These are phyloP conservation scores for Mythimna lalbum DNA, from an alignment of 2,888 invertebrate genomes.

Conservation along the genomic window DNA sequence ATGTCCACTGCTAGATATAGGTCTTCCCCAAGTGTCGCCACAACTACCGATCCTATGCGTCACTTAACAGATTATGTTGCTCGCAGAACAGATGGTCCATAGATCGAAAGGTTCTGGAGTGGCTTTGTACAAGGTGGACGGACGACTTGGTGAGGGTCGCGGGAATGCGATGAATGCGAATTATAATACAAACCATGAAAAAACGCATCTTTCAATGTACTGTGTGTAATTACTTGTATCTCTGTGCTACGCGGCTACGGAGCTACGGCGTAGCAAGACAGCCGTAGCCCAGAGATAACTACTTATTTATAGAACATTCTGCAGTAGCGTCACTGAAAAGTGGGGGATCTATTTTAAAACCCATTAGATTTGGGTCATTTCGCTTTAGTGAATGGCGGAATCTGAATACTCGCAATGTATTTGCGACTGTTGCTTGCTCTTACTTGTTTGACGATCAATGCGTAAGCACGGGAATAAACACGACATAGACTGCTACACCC, in stretches of 20 bases:
- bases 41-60: too few species aligned
- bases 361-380: constrained; percentile 41
- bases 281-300: constrained; percentile 51
- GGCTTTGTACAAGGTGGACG: too few species aligned
- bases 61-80: too few species aligned
- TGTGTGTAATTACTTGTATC: constrained; percentile 26
- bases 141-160: too few species aligned
- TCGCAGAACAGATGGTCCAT: too few species aligned
- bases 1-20: too few species aligned
- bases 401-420: constrained; percentile 3
- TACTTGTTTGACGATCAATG: constrained; percentile 16
- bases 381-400: constrained; percentile 19
- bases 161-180: background rate
- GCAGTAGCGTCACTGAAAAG: constrained; percentile 20
- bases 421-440: constrained; percentile 11
- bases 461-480: background rate
- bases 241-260: constrained; percentile 58
- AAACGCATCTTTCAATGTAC: too few species aligned
- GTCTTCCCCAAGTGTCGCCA: too few species aligned
- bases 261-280: constrained; percentile 59
- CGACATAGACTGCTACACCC: too few species aligned
- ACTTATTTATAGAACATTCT: constrained; percentile 24
- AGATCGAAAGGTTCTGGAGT: too few species aligned
- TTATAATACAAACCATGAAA: background rate
- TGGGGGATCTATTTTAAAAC: constrained; percentile 31